Percentiles rank a stretch among this genome's conserved stretches.
phyloP scores from a whole-genome alignment of 2,888 invertebrate species.

The Hyles lineata region DNA sequence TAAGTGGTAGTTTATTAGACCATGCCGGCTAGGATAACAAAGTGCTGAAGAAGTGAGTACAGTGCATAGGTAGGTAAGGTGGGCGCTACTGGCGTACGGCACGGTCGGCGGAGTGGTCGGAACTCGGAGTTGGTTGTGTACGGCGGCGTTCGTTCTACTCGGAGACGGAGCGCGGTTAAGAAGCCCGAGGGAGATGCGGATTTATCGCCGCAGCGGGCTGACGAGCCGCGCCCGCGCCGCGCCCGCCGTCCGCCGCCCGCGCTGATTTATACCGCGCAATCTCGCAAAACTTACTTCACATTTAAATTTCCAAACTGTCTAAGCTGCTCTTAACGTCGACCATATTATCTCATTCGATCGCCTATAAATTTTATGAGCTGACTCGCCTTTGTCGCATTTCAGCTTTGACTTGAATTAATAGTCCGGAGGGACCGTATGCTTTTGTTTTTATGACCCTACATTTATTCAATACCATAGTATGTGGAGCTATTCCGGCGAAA shows the following conservation, averaged over 20 bases:
- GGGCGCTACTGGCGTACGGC: background rate
- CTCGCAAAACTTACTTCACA: conserved; percentile 86
- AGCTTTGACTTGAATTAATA: conserved; percentile 77
- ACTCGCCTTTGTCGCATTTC: conserved; percentile 80
- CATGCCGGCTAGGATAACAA: background rate
- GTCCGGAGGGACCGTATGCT: conserved; percentile 66
- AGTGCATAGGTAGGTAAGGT: background rate
- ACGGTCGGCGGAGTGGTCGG: background rate
- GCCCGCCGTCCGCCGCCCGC: conserved; percentile 60
- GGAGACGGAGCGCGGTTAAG: conserved; percentile 76
- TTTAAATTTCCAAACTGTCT: conserved; percentile 85
- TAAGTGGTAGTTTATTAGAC: background rate
- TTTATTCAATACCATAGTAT: conserved; percentile 43
- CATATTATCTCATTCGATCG: conserved; percentile 85
- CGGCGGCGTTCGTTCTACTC: conserved; percentile 47
- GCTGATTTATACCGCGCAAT: conserved; percentile 84
- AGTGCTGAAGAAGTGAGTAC: background rate
- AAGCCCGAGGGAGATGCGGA: conserved; percentile 80
- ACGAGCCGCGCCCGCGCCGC: conserved; percentile 63
- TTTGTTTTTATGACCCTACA: conserved; percentile 60
- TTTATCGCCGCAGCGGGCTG: conserved; percentile 77
- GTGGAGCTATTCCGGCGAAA: conserved; percentile 33
- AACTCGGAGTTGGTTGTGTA: conserved; percentile 1
- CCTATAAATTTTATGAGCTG: conserved; percentile 85
- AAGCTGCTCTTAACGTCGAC: conserved; percentile 84